Evolutionary conservation across 1,140 invertebrate species (phyloP).

Genomic region (Nixonia krombeini): DNA sequence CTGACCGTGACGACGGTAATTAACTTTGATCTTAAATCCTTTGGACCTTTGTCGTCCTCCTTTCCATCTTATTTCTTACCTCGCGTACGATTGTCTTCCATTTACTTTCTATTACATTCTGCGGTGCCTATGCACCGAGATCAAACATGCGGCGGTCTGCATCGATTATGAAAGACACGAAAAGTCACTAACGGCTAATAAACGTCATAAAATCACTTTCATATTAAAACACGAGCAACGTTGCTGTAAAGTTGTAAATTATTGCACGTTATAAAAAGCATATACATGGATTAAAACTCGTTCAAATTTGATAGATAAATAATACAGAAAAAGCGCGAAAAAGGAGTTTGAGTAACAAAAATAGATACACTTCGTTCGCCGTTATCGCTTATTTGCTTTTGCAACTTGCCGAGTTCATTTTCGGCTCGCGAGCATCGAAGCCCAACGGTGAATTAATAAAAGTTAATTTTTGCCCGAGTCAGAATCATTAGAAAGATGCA

Average conservation of each 20-base stretch:
- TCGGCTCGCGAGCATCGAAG: no score
- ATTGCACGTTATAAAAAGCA: background rate
- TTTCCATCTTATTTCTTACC: background rate
- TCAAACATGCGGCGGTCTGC: constrained; percentile 7
- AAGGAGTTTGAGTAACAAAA: no score
- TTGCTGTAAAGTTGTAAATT: background rate
- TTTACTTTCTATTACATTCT: constrained; percentile 17
- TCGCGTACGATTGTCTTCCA: constrained; percentile 1
- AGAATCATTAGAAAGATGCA: no score
- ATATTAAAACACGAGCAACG: constrained; percentile 4
- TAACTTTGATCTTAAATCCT: constrained; percentile 18
- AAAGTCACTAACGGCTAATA: constrained; percentile 16
- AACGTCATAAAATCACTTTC: constrained; percentile 12
- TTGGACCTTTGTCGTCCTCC: constrained; percentile 11
- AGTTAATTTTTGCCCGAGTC: no score
- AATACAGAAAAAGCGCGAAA: background rate
- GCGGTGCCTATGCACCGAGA: constrained; percentile 7
- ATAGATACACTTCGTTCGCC: no score
- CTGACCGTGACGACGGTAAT: constrained; percentile 12
- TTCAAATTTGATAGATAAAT: background rate
- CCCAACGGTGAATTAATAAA: no score
- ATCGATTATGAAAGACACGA: constrained; percentile 13
- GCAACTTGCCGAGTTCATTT: no score
- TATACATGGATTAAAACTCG: no score
- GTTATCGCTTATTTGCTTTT: no score